phyloP scores from a whole-genome alignment of 2,888 invertebrate genomes.

The Oxyteleia sp. region DNA sequence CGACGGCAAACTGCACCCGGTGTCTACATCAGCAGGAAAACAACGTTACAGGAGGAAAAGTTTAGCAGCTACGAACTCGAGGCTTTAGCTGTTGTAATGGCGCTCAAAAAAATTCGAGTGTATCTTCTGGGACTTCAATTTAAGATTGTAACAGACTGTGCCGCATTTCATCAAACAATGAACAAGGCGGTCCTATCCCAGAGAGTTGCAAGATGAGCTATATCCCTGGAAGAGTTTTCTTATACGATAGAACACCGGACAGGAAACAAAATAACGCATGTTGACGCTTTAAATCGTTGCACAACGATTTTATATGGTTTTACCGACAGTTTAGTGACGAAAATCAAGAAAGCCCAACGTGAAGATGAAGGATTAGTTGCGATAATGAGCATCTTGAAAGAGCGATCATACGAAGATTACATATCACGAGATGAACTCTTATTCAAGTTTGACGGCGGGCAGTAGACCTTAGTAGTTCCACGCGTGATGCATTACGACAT shows the following conservation, averaged over 20 bases:
- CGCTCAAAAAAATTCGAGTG: too few species aligned
- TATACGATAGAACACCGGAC: slow-evolving; percentile 45
- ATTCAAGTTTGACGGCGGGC: slow-evolving; percentile 28
- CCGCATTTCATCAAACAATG: slow-evolving; percentile 59
- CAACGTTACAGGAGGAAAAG: too few species aligned
- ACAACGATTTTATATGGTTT: neutral
- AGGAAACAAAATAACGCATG: slow-evolving; percentile 50
- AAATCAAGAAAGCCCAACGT: slow-evolving; percentile 31
- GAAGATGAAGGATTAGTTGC: slow-evolving; percentile 32
- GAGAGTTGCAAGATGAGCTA: slow-evolving; percentile 51
- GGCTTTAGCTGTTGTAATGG: too few species aligned
- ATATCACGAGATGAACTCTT: slow-evolving; percentile 9
- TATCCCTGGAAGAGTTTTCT: slow-evolving; percentile 39
- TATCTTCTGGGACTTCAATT: too few species aligned
- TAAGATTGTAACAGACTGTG: slow-evolving; percentile 60
- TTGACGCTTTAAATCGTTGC: slow-evolving; percentile 46
- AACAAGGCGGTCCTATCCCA: slow-evolving; percentile 35
- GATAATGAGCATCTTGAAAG: slow-evolving; percentile 3
- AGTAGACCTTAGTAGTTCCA: slow-evolving; percentile 18
- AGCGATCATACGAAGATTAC: slow-evolving; percentile 32
- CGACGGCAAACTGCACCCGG: too few species aligned
- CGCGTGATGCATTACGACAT: slow-evolving; percentile 45
- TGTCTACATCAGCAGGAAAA: too few species aligned
- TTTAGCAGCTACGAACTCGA: too few species aligned
- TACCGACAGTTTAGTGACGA: neutral